These are phyloP conservation scores for Cyclopterus lumpus DNA, from an alignment of 2,797 vertebrate genomes.

Conservation along the genomic window DNA sequence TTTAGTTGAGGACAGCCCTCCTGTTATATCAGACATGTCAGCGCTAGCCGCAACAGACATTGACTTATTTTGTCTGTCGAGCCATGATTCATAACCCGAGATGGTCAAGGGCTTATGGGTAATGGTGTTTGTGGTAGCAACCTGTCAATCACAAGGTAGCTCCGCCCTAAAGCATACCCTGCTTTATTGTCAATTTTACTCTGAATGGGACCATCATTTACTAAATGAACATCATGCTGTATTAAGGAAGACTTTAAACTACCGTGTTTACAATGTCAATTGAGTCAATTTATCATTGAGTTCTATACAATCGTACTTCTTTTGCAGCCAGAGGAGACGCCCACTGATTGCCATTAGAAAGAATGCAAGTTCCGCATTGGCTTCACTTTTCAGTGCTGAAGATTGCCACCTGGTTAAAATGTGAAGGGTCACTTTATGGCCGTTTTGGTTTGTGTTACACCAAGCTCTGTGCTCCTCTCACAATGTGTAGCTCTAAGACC, in stretches of 20 bases:
- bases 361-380: too few relatives aligned
- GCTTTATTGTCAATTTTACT: too few relatives aligned
- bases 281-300: not conserved
- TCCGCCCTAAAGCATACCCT: too few relatives aligned
- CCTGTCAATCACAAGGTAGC: too few relatives aligned
- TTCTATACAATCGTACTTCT: not conserved
- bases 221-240: not conserved
- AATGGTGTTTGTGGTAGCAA: not conserved
- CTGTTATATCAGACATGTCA: not conserved
- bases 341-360: too few relatives aligned
- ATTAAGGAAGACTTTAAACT: not conserved
- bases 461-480: not conserved
- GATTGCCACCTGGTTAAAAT: too few relatives aligned
- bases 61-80: not conserved
- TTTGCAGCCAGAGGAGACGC: not conserved
- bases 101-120: not conserved
- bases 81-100: not conserved
- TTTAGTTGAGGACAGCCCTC: too few relatives aligned
- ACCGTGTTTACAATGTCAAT: not conserved
- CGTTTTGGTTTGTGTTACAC: not conserved
- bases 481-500: too few relatives aligned
- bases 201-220: not conserved
- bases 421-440: not conserved
- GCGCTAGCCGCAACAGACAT: not conserved
- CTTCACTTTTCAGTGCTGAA: too few relatives aligned